Base-by-base conservation (phyloP, 2,888 invertebrate species). In the Gnatocerus cornutus region DNA sequence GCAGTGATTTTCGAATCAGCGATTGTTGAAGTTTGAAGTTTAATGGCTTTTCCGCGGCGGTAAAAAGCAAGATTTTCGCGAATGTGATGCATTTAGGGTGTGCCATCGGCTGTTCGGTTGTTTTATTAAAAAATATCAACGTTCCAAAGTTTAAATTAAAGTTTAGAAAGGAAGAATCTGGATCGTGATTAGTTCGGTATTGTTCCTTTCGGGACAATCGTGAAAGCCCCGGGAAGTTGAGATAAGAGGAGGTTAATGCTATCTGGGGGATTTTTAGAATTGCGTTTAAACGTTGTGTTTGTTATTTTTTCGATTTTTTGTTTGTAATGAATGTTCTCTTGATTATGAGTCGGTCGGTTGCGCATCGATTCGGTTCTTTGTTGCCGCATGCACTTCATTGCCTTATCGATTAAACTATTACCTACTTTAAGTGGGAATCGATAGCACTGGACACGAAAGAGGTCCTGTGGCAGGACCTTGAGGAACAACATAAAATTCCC, bases 131-230 rank as follows among this genome's bases (percentile, higher is more conserved):
- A 33, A 41, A 41, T 13, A 12, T 41, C 41, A 41, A 13, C 41
- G 41, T 13, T 41, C 6, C 41, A 1, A 41, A 41, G 10, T 41
- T 41, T 41, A 41, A 41, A 12, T 41, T 41, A 41, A 41, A 41
- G 41, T 41, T 41, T 41, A 7, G 41, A 10, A 41, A 5, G 41
- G 13, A n/a, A 12, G 41, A 41, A 41, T 41, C 41, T 7, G 41
- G 13, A 13, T 46, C 46, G 46, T 46, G 46, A 46, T 46, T 21
- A 41, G 46, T 46, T 21, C 13, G 6, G 46, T 21, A 46, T 46
- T 46, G 46, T 46, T 46, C 46, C 46, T 21, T 14, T 46, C 46
- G 16, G 16, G 14, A 21, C 16, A n/a, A 43, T n/a, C 16, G 46
- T 16, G 8, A 43, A 43, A 43, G 21, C 21, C 4, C 21, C 21